Evolutionary conservation across 2,113 vertebrate species (phyloP).

Genomic region (Oncorhynchus tshawytscha): DNA sequence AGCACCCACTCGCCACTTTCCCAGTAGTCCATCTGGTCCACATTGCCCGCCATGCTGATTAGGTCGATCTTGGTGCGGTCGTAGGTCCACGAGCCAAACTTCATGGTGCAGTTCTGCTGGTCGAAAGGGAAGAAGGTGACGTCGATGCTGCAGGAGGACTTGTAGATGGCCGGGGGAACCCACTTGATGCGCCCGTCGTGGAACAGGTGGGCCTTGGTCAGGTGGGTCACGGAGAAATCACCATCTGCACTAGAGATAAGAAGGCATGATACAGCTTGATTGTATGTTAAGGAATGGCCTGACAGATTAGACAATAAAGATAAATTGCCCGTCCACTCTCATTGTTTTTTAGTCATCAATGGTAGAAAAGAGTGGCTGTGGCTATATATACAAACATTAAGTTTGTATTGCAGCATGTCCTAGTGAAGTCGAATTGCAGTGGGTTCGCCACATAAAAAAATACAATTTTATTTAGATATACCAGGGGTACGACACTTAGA

Average conservation of each 20-base stretch:
- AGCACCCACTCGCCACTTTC: slow-evolving; percentile 85
- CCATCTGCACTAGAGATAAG: slow-evolving; percentile 72
- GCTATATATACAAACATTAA: too few species aligned
- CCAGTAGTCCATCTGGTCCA: slow-evolving; percentile 83
- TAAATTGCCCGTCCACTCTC: too few species aligned
- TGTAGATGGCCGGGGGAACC: slow-evolving; percentile 81
- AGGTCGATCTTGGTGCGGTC: slow-evolving; percentile 85
- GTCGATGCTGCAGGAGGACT: slow-evolving; percentile 83
- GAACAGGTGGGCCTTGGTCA: slow-evolving; percentile 85
- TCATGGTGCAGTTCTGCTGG: slow-evolving; percentile 86
- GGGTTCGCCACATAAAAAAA: too few species aligned
- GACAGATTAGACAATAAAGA: too few species aligned
- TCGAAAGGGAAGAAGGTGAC: slow-evolving; percentile 86
- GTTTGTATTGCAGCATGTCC: too few species aligned
- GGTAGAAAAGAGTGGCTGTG: too few species aligned
- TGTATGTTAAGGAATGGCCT: too few species aligned
- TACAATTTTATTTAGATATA: too few species aligned
- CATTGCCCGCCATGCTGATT: slow-evolving; percentile 77
- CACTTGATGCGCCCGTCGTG: slow-evolving; percentile 76
- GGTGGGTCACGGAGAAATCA: slow-evolving; percentile 81
- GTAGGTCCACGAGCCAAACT: slow-evolving; percentile 85
- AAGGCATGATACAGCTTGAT: slow-evolving; percentile 36
- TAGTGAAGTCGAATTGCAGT: too few species aligned
- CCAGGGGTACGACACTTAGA: too few species aligned
- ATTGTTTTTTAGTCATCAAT: too few species aligned